phyloP scores from a whole-genome alignment of 2,113 vertebrate species.

The Grus americana region DNA sequence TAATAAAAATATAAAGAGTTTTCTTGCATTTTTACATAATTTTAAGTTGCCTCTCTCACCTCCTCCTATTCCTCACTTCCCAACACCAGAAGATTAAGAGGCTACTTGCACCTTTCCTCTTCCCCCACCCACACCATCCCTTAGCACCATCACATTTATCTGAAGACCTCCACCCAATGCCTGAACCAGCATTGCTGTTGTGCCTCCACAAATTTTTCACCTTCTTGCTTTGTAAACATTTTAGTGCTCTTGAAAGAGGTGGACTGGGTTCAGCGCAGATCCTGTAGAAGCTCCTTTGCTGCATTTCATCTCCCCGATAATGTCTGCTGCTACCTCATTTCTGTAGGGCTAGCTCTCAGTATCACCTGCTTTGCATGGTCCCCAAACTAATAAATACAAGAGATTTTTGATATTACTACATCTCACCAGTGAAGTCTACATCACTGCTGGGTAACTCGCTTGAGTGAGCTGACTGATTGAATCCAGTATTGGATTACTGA shows the following conservation, averaged over 20 bases:
- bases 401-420: not conserved
- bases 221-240: not conserved
- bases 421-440: not conserved
- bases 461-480: not conserved
- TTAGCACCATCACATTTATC: not conserved
- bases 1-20: not conserved
- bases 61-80: not conserved
- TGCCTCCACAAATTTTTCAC: not conserved
- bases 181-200: not conserved
- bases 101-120: not conserved
- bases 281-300: not conserved
- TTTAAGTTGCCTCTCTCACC: not conserved
- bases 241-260: not conserved
- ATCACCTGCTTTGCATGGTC: not conserved
- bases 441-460: not conserved
- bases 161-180: not conserved
- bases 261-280: not conserved
- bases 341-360: not conserved
- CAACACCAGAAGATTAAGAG: not conserved
- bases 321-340: not conserved
- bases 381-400: not conserved
- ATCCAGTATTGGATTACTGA: not conserved
- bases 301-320: not conserved
- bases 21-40: not conserved
- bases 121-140: rapidly evolving